Percentiles rank a stretch among this genome's conserved stretches.
These are phyloP conservation scores for Drosophila nikananu DNA, from an alignment of 1,140 invertebrate species.

Conservation along the genomic window DNA sequence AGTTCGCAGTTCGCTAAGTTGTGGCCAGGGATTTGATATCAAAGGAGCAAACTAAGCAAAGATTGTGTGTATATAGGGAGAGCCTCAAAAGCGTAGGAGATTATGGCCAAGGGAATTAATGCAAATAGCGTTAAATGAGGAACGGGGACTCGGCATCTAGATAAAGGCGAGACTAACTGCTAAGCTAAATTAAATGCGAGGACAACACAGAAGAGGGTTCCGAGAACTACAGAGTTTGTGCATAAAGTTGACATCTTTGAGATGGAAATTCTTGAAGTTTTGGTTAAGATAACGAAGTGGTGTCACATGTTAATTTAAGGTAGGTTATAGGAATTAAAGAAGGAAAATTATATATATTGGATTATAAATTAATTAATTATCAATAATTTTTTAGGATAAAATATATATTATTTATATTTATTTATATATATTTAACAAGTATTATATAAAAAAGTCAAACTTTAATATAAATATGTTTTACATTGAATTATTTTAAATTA, in stretches of 20 bases:
- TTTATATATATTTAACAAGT: too few species aligned
- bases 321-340: neutral
- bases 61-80: conserved; percentile 30
- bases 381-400: neutral
- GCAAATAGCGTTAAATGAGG: conserved; percentile 22
- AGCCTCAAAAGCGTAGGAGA: conserved; percentile 22
- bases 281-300: too few species aligned
- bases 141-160: conserved; percentile 16
- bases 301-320: neutral
- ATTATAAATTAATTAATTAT: too few species aligned
- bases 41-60: conserved; percentile 41
- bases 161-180: conserved; percentile 19
- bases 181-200: conserved; percentile 9
- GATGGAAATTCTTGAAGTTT: neutral
- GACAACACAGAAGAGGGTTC: neutral
- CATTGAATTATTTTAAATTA: too few species aligned
- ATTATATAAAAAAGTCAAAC: neutral
- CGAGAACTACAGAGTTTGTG: conserved; percentile 2
- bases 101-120: conserved; percentile 18
- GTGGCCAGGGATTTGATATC: conserved; percentile 55
- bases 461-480: neutral
- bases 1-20: conserved; percentile 55
- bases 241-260: conserved; percentile 5
- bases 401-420: neutral
- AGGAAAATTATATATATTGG: too few species aligned